Evolutionary conservation across 1,140 invertebrate species (phyloP).

Genomic region (Drosophila malerkotliana): DNA sequence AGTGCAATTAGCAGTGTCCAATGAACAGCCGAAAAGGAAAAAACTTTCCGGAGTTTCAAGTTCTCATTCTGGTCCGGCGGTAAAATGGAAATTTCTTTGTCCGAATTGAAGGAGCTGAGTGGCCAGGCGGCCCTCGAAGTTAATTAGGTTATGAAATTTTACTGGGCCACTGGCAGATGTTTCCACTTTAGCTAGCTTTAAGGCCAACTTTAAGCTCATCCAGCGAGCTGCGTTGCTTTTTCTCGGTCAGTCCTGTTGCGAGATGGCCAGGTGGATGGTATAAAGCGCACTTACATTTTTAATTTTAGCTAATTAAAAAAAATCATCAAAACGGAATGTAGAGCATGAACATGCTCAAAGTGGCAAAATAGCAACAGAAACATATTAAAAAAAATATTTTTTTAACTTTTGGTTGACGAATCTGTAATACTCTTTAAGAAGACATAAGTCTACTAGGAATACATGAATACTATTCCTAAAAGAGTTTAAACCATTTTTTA

Average conservation of each 20-base stretch:
- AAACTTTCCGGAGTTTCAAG: constrained; percentile 41
- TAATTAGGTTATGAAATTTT: constrained; percentile 59
- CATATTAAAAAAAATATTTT: neutral
- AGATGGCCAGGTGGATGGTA: constrained; percentile 1
- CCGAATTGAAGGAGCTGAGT: constrained; percentile 39
- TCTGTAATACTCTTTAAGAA: neutral
- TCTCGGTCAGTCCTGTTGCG: constrained; percentile 21
- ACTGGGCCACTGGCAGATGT: constrained; percentile 20
- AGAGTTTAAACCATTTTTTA: too few species aligned
- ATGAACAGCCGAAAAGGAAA: constrained; percentile 7
- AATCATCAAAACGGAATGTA: constrained; percentile 40
- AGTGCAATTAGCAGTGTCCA: constrained; percentile 55
- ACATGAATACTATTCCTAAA: neutral
- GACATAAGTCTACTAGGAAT: neutral
- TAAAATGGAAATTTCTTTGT: constrained; percentile 52
- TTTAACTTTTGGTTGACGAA: neutral
- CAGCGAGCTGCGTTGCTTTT: constrained; percentile 9
- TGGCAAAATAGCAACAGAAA: constrained; percentile 9
- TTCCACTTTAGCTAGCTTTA: constrained; percentile 15
- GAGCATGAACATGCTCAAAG: constrained; percentile 27
- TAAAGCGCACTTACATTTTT: constrained; percentile 53
- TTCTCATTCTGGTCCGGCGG: constrained; percentile 20
- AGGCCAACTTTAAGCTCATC: constrained; percentile 34
- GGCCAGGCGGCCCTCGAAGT: constrained; percentile 29
- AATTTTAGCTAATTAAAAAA: constrained; percentile 64